Evolutionary conservation across 2,888 invertebrate species (phyloP).

Genomic region (Callimorpha dominula): DNA sequence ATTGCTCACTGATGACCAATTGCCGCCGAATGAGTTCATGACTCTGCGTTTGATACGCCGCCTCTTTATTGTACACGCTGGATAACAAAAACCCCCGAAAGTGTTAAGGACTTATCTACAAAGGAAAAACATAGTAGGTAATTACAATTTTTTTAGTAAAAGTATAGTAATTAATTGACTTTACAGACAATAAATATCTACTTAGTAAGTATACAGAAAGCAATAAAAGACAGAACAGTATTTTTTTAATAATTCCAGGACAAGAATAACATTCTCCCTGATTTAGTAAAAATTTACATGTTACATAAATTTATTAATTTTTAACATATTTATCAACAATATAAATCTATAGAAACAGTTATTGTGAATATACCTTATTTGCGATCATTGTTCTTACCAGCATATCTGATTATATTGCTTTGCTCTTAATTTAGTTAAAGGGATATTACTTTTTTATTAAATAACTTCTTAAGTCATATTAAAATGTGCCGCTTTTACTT

Average conservation of each 20-base stretch:
- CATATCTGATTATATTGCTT: no score
- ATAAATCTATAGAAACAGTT: neutral
- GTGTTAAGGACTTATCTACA: neutral
- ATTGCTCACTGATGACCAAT: constrained; percentile 81
- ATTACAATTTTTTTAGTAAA: neutral
- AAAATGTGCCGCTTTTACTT: neutral
- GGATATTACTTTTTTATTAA: no score
- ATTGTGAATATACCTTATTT: neutral
- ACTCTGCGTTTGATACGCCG: constrained; percentile 58
- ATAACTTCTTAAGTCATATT: no score
- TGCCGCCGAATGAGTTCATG: constrained; percentile 72
- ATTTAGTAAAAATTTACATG: no score
- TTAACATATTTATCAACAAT: neutral
- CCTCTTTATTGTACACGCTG: constrained; percentile 40
- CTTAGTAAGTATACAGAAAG: neutral
- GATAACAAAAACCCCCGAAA: neutral
- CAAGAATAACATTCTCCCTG: no score
- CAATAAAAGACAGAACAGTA: neutral
- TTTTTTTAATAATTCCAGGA: no score
- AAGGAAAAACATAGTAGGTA: neutral
- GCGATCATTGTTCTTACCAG: neutral
- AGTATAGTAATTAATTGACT: neutral
- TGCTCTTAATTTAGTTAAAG: no score
- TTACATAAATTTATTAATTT: no score
- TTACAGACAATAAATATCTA: neutral